Evolutionary conservation across 1,140 invertebrate genomes (phyloP).

Genomic region (Ganaspis sp.): DNA sequence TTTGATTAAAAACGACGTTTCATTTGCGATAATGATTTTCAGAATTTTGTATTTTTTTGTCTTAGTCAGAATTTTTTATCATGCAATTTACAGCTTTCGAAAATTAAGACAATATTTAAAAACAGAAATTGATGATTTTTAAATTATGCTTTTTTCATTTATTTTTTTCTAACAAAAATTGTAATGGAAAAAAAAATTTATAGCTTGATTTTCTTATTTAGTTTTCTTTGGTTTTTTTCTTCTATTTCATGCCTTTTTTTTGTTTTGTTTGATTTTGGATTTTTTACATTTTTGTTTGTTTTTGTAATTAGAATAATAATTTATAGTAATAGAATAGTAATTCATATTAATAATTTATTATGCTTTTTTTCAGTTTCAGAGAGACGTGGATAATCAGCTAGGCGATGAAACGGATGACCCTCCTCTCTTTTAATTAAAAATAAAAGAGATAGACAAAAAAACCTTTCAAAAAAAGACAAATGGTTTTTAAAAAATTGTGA

Average conservation of each 20-base stretch:
- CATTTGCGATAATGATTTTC: not conserved
- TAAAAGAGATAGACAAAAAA: not conserved
- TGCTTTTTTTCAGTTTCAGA: conserved; percentile 57
- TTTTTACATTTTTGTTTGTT: conserved; percentile 7
- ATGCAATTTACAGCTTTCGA: no score
- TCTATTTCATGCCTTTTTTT: no score
- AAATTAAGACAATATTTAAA: no score
- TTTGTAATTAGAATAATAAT: not conserved
- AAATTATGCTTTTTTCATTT: no score
- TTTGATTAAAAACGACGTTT: not conserved
- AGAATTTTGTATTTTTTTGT: not conserved
- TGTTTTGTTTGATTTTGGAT: no score
- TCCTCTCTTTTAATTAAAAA: conserved; percentile 16
- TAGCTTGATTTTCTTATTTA: no score
- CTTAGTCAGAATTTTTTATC: no score
- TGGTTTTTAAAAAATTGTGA: conserved; percentile 36
- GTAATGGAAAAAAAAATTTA: no score
- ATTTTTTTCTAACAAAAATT: no score
- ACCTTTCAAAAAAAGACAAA: conserved; percentile 28
- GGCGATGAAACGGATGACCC: conserved; percentile 39
- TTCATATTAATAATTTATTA: not conserved
- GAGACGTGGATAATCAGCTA: conserved; percentile 40
- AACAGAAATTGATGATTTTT: no score
- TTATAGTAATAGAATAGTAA: not conserved
- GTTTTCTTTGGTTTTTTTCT: no score